Percentiles rank a stretch among this genome's conserved stretches.
Evolutionary conservation across 2,797 vertebrate genomes (phyloP).

Genomic region (Anabacerthia variegaticeps): DNA sequence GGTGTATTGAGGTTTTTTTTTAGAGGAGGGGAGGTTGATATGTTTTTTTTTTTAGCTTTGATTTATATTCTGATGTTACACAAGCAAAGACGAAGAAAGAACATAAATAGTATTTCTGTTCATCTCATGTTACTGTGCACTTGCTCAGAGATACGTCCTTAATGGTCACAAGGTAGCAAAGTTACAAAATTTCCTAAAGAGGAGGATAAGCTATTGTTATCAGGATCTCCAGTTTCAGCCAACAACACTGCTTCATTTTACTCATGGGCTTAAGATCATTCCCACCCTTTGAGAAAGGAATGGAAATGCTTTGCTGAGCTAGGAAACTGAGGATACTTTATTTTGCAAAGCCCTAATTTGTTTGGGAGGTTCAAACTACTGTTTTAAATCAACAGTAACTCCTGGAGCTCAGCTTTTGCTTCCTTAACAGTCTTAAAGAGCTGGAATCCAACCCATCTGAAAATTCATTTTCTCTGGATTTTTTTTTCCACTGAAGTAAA

Average conservation of each 20-base stretch:
- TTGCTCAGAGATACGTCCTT: neutral
- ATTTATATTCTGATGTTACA: neutral
- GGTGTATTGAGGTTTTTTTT: neutral
- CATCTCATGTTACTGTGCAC: neutral
- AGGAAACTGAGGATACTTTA: neutral
- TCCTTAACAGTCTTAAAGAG: neutral
- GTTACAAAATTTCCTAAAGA: neutral
- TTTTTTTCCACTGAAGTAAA: neutral
- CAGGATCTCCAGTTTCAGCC: neutral
- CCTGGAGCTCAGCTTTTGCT: neutral
- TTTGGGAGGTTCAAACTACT: neutral
- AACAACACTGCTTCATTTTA: neutral
- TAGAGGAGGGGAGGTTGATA: neutral
- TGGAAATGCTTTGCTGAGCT: neutral
- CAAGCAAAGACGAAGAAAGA: neutral
- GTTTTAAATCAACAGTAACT: neutral
- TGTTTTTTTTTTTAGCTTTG: neutral
- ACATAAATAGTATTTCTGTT: neutral
- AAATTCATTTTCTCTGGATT: neutral
- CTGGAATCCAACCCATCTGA: neutral
- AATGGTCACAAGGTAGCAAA: neutral
- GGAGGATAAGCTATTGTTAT: neutral
- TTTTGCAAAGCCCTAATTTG: neutral
- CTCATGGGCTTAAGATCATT: neutral
- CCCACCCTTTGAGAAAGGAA: neutral